These are phyloP conservation scores for Drosophila hydei DNA, from an alignment of 1,140 invertebrate species.

Conservation along the genomic window DNA sequence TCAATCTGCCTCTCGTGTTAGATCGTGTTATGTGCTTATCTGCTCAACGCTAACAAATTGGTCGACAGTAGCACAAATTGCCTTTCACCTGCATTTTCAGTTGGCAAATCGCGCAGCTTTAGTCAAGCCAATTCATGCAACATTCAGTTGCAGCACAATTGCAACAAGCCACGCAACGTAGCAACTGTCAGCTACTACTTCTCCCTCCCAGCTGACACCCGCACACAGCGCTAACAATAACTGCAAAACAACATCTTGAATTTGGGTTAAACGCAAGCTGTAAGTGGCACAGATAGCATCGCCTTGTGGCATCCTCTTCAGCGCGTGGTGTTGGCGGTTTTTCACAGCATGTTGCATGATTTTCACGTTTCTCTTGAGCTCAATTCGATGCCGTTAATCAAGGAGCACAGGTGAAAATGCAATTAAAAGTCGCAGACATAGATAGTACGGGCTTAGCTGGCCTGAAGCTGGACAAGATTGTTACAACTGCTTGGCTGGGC, in stretches of 20 bases:
- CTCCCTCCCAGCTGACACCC: neutral
- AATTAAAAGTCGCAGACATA: constrained; percentile 26
- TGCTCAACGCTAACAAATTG: constrained; percentile 34
- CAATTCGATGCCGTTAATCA: constrained; percentile 47
- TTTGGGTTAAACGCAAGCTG: constrained; percentile 62
- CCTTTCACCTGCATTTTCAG: constrained; percentile 68
- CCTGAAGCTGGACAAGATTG: neutral
- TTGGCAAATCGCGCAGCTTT: constrained; percentile 33
- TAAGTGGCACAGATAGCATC: constrained; percentile 38
- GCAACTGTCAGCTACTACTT: constrained; percentile 8
- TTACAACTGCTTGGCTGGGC: neutral
- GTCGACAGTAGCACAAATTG: constrained; percentile 53
- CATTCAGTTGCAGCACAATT: constrained; percentile 29
- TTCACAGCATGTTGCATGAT: constrained; percentile 39
- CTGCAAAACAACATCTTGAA: constrained; percentile 28
- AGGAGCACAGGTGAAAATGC: constrained; percentile 47
- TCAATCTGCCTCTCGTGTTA: neutral
- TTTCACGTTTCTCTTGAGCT: constrained; percentile 46
- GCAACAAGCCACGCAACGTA: constrained; percentile 52
- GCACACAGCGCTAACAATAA: constrained; percentile 3
- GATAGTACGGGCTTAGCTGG: neutral
- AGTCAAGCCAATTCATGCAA: constrained; percentile 40
- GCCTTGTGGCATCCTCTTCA: neutral
- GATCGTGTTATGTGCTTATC: constrained; percentile 29
- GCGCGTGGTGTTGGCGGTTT: neutral